phyloP scores from a whole-genome alignment of 1,140 invertebrate species.

The Drosophila insularis region DNA sequence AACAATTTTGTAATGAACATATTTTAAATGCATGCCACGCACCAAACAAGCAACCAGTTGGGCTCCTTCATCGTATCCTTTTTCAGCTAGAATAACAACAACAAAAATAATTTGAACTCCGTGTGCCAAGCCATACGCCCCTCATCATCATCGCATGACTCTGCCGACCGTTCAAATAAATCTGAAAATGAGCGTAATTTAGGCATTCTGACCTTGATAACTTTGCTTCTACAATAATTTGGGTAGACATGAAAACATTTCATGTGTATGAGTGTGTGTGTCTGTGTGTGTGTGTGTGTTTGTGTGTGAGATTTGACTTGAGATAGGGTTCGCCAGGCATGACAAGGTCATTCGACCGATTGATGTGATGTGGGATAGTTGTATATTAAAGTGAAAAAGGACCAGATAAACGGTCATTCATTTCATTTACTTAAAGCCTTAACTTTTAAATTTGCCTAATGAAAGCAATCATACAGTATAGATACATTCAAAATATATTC shows the following conservation, averaged over 20 bases:
- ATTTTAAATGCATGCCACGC: slow-evolving; percentile 71
- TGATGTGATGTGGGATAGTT: slow-evolving; percentile 7
- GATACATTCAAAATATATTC: no score
- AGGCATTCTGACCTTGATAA: slow-evolving; percentile 55
- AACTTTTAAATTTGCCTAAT: not conserved
- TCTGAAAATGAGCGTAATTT: slow-evolving; percentile 70
- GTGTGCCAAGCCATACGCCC: not conserved
- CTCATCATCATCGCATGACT: not conserved
- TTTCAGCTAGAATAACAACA: not conserved
- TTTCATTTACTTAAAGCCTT: not conserved
- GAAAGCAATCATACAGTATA: not conserved
- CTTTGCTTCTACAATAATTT: slow-evolving; percentile 42
- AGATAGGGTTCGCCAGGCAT: slow-evolving; percentile 11
- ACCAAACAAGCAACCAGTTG: slow-evolving; percentile 32
- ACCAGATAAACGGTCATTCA: not conserved
- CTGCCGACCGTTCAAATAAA: slow-evolving; percentile 49
- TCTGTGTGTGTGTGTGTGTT: slow-evolving; percentile 12
- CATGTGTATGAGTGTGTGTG: slow-evolving; percentile 22
- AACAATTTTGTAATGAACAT: slow-evolving; percentile 67
- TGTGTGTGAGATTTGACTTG: not conserved
- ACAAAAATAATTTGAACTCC: slow-evolving; percentile 30
- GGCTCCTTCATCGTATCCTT: slow-evolving; percentile 1
- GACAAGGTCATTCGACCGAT: slow-evolving; percentile 15
- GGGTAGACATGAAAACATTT: slow-evolving; percentile 48
- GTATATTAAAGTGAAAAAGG: slow-evolving; percentile 7